Evolutionary conservation across 2,113 vertebrate species (phyloP).

Genomic region (Siniperca chuatsi): DNA sequence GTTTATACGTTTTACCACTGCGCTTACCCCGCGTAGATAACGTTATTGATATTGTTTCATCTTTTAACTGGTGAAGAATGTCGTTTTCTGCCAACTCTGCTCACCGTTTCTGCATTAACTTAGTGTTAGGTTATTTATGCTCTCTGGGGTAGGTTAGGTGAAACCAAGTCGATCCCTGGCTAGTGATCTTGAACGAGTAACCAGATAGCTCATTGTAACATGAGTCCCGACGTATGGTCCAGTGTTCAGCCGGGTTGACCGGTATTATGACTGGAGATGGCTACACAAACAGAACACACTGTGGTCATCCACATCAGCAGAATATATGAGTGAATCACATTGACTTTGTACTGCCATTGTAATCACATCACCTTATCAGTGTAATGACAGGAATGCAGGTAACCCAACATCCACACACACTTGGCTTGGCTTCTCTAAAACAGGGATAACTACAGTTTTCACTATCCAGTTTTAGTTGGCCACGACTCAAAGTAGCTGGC

Average conservation of each 20-base stretch:
- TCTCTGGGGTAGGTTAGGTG: conserved; percentile 6
- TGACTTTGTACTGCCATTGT: conserved; percentile 24
- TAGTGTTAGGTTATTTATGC: conserved; percentile 51
- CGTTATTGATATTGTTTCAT: not conserved
- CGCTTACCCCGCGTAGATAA: not conserved
- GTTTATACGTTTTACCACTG: not conserved
- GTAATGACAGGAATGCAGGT: not conserved
- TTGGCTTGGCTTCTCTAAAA: not conserved
- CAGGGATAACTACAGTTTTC: not conserved
- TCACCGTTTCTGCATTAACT: not conserved
- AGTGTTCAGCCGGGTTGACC: not conserved
- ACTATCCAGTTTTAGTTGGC: not conserved
- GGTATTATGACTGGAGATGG: conserved; percentile 12
- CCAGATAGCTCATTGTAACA: conserved; percentile 42
- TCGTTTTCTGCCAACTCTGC: not conserved
- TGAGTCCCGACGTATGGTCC: conserved; percentile 2
- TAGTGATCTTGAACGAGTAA: conserved; percentile 36
- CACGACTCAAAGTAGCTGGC: not conserved
- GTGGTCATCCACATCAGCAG: conserved; percentile 60
- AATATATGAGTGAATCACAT: conserved; percentile 18
- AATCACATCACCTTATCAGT: conserved; percentile 4
- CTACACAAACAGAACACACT: conserved; percentile 1
- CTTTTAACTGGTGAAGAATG: rapidly evolving
- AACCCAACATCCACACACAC: not conserved
- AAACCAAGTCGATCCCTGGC: conserved; percentile 12